Base-by-base conservation (phyloP, 2,113 vertebrate species). In the Bubo bubo region DNA sequence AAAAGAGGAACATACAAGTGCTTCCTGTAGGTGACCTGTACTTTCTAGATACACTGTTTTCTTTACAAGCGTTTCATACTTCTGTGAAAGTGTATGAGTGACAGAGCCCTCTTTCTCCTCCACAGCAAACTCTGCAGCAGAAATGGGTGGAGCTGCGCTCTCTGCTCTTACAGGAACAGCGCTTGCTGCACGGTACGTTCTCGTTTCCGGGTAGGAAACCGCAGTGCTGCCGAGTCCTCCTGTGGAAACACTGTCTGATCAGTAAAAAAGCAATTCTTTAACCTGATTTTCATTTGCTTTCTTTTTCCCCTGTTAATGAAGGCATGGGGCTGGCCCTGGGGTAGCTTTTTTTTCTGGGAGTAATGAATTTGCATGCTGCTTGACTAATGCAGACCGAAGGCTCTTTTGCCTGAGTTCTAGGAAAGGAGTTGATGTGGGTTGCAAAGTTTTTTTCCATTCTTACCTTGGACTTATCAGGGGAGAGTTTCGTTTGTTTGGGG, bases 51-150 rank as follows among this genome's bases (percentile, higher is more conserved):
- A 1, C 2, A 1, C 45, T 0, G 19, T 35, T 86, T 14, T 15
- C n/a, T 35, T 8, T 5, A 0, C 14, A 4, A 37, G 35, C 1
- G 22, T 20, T 7, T 6, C 3, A 10, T 5, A 34, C 12, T 50
- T 8, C 60, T 20, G 2, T 0, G 9, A 5, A 6, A 20, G 28
- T 1, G 11, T 12, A 7, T 8, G 35, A 34, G 37, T 96, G 71
- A 91, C 72, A 2, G 30, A 45, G 43, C 12, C 10, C 9, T 52
- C 23, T 77, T 18, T 87, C 35, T 75, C 58, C 87, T 50, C 84
- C 85, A 43, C 98, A 99, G 99, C 98, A 99, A 98, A 98, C 89
- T 12, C 96, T 99, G 90, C 98, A 97, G 90, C 98, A 99, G 97
- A 99, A 98, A 73, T 91, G 98, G 98, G 94, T 97, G 67, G 99